A percentile compares a stretch with the other conserved stretches of the same genome.
phyloP scores from a whole-genome alignment of 2,797 vertebrate species.

The Acrocephalus scirpaceus region DNA sequence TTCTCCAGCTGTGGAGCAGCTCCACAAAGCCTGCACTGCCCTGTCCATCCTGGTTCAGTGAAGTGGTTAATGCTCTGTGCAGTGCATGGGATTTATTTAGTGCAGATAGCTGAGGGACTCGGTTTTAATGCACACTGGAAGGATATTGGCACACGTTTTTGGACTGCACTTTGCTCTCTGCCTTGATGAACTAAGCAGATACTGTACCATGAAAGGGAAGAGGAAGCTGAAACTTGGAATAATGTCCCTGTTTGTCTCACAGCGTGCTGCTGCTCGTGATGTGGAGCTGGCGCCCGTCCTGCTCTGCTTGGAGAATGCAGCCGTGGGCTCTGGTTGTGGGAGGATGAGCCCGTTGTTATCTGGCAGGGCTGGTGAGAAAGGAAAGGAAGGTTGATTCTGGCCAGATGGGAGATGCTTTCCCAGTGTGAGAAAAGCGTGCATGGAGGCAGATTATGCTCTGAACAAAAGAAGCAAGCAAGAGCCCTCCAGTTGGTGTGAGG shows the following conservation, averaged over 20 bases:
- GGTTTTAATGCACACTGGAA: conserved; percentile 47
- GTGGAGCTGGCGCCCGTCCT: conserved; percentile 30
- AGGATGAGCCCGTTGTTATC: conserved; percentile 65
- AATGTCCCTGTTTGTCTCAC: conserved; percentile 64
- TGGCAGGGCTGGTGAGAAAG: conserved; percentile 82
- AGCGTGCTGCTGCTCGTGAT: conserved; percentile 55
- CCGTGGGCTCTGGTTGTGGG: conserved; percentile 50
- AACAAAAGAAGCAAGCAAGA: conserved; percentile 66
- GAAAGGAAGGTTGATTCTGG: conserved; percentile 80
- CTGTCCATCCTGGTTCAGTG: background rate
- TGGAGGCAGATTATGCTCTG: conserved; percentile 74
- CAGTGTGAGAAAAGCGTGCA: conserved; percentile 71
- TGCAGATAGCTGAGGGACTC: conserved; percentile 9
- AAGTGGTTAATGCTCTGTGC: conserved; percentile 31
- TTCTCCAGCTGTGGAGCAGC: background rate
- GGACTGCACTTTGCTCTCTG: conserved; percentile 24
- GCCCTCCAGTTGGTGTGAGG: conserved; percentile 52
- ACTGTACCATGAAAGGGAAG: conserved; percentile 58
- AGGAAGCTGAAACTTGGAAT: conserved; percentile 64
- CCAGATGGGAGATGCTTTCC: conserved; percentile 74
- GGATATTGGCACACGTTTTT: conserved; percentile 62
- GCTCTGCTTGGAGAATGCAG: conserved; percentile 8
- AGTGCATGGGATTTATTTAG: conserved; percentile 46
- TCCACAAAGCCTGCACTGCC: background rate
- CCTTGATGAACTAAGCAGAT: conserved; percentile 72